These are phyloP conservation scores for Schizopygopsis malacanthus DNA, from an alignment of 2,797 vertebrate species.

Conservation along the genomic window DNA sequence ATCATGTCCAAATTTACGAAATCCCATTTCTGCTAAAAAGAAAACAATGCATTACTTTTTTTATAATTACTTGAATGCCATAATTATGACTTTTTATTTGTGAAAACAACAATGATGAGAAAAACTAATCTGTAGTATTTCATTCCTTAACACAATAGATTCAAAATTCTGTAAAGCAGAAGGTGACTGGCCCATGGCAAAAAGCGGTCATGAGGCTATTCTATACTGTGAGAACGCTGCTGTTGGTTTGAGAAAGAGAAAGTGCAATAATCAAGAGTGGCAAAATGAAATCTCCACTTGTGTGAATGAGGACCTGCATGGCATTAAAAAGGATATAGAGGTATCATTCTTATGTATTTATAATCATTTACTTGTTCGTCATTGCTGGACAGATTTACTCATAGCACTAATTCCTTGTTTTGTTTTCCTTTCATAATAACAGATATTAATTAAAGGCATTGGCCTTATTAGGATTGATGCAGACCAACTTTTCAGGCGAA, in stretches of 20 bases:
- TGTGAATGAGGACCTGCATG: conserved; percentile 48
- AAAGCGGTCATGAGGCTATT: background rate
- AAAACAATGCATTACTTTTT: no score
- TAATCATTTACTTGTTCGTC: background rate
- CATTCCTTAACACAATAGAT: rapidly evolving
- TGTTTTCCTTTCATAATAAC: conserved; percentile 8
- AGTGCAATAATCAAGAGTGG: background rate
- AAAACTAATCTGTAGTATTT: background rate
- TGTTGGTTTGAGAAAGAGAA: conserved; percentile 26
- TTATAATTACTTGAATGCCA: no score
- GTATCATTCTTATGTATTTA: conserved; percentile 49
- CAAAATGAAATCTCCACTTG: background rate
- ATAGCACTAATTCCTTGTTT: background rate
- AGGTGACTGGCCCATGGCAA: conserved; percentile 59
- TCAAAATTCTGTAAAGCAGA: rapidly evolving
- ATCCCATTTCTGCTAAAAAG: no score
- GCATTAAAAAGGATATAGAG: background rate
- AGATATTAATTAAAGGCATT: conserved; percentile 69
- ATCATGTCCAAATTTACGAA: no score
- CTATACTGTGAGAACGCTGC: conserved; percentile 42
- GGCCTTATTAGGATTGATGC: conserved; percentile 52
- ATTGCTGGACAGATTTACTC: background rate
- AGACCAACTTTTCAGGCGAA: background rate
- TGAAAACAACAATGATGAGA: background rate
- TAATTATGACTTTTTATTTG: background rate